Evolutionary conservation across 2,888 invertebrate genomes (phyloP), one percentile per base, ranked within the genome.

Genomic region (Callyntrura sp.): DNA sequence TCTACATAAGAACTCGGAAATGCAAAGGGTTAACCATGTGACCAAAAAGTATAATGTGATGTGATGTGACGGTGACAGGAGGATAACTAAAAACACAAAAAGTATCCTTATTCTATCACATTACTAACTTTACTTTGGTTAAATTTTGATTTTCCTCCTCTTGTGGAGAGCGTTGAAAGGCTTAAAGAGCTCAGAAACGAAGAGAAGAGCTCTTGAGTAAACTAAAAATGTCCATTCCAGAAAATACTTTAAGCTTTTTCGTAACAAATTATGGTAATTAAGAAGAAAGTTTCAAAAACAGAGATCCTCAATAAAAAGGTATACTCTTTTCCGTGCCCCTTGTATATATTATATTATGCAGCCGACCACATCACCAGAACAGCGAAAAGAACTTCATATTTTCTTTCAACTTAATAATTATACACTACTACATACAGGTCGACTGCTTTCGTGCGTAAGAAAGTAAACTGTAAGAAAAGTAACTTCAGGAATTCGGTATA

Each of bases 181-280:
- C 60, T 86, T 51, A 55, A 35, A 85, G 60, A 73, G 28, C 43
- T 20, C 20, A 43, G 35, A 14, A n/a, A 17, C 28, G 3, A 12
- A 35, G 62, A 55, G 55, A 55, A 79, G 60, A 20, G 43, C 57
- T 86, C 86, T 79, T 81, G 78, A 76, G 62, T 78, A 86, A 86
- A 79, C 86, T 45, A 86, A 86, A 86, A 88, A 88, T 92, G 91
- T 92, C 92, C 88, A 91, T 86, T 91, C 89, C 91, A 91, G 91
- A 92, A 68, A 91, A 88, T 87, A 92, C 90, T 92, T 92, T 93
- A 91, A 93, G 92, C 92, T 91, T 92, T 84, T 91, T 92, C 91
- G 89, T 92, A 93, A 93, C 92, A 93, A 93, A 93, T 93, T 93
- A 91, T 92, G 92, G 93, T 93, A 93, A 93, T 93, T 93, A 93